phyloP scores from a whole-genome alignment of 1,140 invertebrate species.

The Drosophila obscura region DNA sequence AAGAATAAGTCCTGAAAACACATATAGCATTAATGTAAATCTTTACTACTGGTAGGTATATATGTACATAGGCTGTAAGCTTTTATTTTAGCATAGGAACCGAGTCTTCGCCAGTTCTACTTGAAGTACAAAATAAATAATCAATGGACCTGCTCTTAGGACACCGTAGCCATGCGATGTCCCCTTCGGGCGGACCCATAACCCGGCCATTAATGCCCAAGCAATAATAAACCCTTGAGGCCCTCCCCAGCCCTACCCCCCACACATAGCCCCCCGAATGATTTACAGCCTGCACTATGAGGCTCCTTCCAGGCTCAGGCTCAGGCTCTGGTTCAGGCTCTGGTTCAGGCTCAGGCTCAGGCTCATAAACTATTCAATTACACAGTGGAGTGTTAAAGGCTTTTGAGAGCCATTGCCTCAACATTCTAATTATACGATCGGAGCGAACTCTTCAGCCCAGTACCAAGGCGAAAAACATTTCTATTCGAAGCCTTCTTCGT shows the following conservation, averaged over 20 bases:
- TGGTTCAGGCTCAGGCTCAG: neutral
- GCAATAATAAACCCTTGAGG: conserved; percentile 9
- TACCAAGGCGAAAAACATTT: conserved; percentile 27
- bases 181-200: neutral
- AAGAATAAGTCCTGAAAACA: too few species aligned
- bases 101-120: neutral
- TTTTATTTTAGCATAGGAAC: neutral
- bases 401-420: conserved; percentile 33
- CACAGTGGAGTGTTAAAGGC: conserved; percentile 17
- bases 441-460: conserved; percentile 16
- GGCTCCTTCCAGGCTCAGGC: neutral
- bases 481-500: conserved; percentile 17
- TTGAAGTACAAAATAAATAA: neutral
- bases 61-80: too few species aligned
- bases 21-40: too few species aligned
- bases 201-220: conserved; percentile 13
- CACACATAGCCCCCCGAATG: conserved; percentile 10
- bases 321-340: too few species aligned
- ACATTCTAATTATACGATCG: conserved; percentile 55
- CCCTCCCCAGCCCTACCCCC: neutral
- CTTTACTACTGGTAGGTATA: too few species aligned
- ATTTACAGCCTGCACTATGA: conserved; percentile 28
- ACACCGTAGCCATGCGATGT: neutral
- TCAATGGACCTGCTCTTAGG: conserved; percentile 23
- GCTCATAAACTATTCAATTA: conserved; percentile 39